Conservation (phyloP, 2,888 invertebrate genomes). For the Leptinotarsa tumamoca region DNA sequence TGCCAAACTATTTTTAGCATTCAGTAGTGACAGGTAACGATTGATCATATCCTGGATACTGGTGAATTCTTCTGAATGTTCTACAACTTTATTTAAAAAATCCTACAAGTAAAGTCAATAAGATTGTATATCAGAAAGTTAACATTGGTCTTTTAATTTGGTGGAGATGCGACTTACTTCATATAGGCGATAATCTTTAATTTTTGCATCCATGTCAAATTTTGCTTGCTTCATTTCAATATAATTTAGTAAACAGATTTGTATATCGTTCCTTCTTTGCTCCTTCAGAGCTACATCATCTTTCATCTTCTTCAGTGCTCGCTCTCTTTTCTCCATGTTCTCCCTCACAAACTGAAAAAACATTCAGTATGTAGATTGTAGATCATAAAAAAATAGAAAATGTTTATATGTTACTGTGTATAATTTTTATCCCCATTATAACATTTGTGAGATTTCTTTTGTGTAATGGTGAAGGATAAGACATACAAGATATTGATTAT, state of each 20-base stretch:
- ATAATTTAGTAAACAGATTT: slow-evolving; percentile 27
- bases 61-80: slow-evolving; percentile 70
- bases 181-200: slow-evolving; percentile 72
- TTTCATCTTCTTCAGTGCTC: slow-evolving; percentile 72
- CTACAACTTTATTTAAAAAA: slow-evolving; percentile 72
- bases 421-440: too few relatives aligned
- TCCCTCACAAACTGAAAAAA: slow-evolving; percentile 71
- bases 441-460: too few relatives aligned
- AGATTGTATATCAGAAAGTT: neutral
- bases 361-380: neutral
- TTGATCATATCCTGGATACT: slow-evolving; percentile 74
- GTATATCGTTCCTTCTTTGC: slow-evolving; percentile 67
- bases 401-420: too few relatives aligned
- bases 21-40: slow-evolving; percentile 74
- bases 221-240: slow-evolving; percentile 38
- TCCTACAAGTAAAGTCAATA: slow-evolving; percentile 62
- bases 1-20: slow-evolving; percentile 70
- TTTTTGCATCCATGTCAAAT: slow-evolving; percentile 68
- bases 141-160: neutral
- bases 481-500: too few relatives aligned
- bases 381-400: neutral
- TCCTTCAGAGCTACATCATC: slow-evolving; percentile 69
- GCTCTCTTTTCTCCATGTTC: slow-evolving; percentile 74
- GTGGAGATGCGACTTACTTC: slow-evolving; percentile 63
- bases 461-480: too few relatives aligned